These are phyloP conservation scores for Hapalemur alaotrensis DNA, from an alignment of 2,797 vertebrate species.

Conservation along the genomic window DNA sequence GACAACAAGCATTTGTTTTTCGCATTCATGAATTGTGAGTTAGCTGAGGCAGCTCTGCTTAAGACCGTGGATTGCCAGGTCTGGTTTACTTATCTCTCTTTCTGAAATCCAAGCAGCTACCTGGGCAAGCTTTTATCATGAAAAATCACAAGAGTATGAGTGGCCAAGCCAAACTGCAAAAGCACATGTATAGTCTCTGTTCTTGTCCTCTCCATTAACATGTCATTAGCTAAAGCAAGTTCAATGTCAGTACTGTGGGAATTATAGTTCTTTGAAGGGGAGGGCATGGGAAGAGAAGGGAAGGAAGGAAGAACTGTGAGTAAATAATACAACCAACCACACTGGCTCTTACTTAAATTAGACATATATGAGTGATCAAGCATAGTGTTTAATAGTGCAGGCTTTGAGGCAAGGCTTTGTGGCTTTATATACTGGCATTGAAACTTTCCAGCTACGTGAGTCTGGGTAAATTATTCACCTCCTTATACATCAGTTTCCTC, in stretches of 20 bases:
- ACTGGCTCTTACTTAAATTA: neutral
- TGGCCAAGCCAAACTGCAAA: neutral
- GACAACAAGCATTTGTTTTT: neutral
- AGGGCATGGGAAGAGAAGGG: neutral
- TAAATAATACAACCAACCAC: neutral
- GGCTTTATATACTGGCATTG: neutral
- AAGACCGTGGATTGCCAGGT: neutral
- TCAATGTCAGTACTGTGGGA: accelerated
- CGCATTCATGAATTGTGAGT: neutral
- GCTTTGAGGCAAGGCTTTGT: neutral
- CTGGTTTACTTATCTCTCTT: neutral
- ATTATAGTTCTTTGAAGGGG: neutral
- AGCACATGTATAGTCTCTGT: neutral
- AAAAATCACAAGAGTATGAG: neutral
- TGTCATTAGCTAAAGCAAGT: neutral
- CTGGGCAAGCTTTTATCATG: neutral
- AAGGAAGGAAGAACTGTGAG: neutral
- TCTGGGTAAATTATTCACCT: neutral
- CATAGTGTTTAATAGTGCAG: too few species aligned
- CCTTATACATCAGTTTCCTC: neutral
- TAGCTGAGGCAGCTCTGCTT: neutral
- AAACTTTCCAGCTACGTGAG: neutral
- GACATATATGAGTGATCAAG: neutral
- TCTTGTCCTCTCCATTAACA: neutral
- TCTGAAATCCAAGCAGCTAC: neutral